Evolutionary conservation across 2,113 vertebrate species (phyloP).

Genomic region (Protobothrops mucrosquamatus): DNA sequence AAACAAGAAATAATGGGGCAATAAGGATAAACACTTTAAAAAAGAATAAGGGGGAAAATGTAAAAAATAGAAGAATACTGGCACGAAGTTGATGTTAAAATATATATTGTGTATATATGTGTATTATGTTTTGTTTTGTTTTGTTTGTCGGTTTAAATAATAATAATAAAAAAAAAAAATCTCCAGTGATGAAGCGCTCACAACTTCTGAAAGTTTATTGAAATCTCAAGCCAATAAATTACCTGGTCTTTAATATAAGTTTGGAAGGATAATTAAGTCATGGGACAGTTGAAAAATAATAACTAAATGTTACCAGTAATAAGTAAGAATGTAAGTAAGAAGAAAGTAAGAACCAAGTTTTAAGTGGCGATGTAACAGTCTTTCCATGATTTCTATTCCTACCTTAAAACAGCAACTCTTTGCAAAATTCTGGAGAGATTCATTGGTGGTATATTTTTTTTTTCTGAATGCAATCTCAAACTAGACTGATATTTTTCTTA

Average conservation of each 20-base stretch:
- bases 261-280: neutral
- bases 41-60: too few species aligned
- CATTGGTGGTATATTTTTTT: constrained; percentile 20
- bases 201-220: neutral
- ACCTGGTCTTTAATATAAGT: neutral
- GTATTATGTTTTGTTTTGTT: too few species aligned
- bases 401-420: neutral
- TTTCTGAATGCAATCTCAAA: neutral
- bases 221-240: neutral
- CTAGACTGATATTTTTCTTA: constrained; percentile 35
- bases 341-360: neutral
- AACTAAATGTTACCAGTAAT: neutral
- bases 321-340: too few species aligned
- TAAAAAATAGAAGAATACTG: too few species aligned
- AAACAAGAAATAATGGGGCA: too few species aligned
- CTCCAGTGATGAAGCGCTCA: neutral
- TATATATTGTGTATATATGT: too few species aligned
- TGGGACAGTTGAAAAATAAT: neutral
- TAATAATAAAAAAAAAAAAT: too few species aligned
- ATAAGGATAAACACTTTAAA: too few species aligned
- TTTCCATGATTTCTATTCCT: neutral
- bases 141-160: too few species aligned
- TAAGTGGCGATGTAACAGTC: neutral
- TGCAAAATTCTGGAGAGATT: neutral
- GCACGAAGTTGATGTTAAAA: too few species aligned